These are phyloP conservation scores for Holotrichia oblita DNA, from an alignment of 1,140 invertebrate species.

Conservation along the genomic window DNA sequence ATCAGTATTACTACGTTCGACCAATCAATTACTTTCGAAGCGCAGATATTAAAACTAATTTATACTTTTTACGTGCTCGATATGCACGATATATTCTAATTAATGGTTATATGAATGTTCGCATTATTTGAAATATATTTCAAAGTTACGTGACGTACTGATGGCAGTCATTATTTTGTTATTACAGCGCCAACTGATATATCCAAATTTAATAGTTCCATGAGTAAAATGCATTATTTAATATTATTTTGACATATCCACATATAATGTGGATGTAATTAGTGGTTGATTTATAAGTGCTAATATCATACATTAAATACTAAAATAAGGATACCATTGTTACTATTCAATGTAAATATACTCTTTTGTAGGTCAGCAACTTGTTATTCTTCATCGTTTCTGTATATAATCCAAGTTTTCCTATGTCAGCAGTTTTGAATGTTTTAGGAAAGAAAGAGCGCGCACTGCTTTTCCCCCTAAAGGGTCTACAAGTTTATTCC, in stretches of 20 bases:
- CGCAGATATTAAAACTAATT: background rate
- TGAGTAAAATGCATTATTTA: background rate
- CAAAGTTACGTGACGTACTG: background rate
- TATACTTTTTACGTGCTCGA: conserved; percentile 14
- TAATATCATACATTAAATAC: background rate
- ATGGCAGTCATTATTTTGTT: conserved; percentile 21
- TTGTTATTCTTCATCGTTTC: background rate
- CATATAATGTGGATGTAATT: background rate
- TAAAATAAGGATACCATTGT: background rate
- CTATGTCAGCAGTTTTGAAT: background rate
- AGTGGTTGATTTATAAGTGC: background rate
- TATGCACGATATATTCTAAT: conserved; percentile 11
- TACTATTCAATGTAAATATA: background rate
- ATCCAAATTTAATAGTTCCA: conserved; percentile 23
- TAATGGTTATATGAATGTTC: background rate
- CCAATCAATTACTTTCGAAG: conserved; percentile 11
- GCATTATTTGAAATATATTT: conserved; percentile 9
- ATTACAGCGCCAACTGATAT: conserved; percentile 18
- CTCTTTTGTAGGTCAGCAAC: background rate
- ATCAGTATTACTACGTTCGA: background rate
- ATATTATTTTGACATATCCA: background rate
- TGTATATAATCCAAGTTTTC: background rate
- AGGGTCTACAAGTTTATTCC: conserved; percentile 1
- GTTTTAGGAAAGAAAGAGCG: background rate
- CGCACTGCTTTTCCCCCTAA: background rate